A percentile compares a stretch with the other conserved stretches of the same genome.
phyloP scores from a whole-genome alignment of 2,113 vertebrate genomes.

The Leucopternis melanops region DNA sequence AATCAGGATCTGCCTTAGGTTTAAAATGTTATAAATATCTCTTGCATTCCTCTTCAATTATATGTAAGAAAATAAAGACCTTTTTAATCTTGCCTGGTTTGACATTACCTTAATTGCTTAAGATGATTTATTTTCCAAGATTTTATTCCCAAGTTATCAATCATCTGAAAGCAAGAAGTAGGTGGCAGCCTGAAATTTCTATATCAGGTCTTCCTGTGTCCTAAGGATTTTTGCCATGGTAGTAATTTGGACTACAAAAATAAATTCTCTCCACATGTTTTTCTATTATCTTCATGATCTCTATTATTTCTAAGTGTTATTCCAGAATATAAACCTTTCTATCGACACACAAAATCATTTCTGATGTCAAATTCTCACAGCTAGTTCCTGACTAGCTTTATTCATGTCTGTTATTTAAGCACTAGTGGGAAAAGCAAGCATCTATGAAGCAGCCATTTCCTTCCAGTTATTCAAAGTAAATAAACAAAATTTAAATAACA shows the following conservation, averaged over 20 bases:
- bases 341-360: background rate
- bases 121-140: conserved; percentile 39
- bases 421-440: background rate
- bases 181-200: conserved; percentile 35
- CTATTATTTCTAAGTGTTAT: background rate
- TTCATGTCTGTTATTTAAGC: background rate
- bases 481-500: background rate
- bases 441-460: background rate
- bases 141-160: conserved; percentile 45
- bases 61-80: conserved; percentile 34
- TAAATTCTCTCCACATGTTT: background rate
- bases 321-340: background rate
- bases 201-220: background rate
- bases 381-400: background rate
- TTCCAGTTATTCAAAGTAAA: background rate
- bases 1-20: background rate
- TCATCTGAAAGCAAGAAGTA: conserved; percentile 19
- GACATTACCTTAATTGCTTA: conserved; percentile 36
- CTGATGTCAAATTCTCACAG: background rate
- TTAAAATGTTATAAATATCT: conserved; percentile 21
- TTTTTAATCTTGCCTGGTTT: conserved; percentile 41
- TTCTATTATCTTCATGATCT: background rate
- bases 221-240: background rate
- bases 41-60: conserved; percentile 25
- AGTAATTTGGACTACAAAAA: background rate